Evolutionary conservation across 2,888 invertebrate species (phyloP), one percentile per base, ranked within the genome.

Genomic region (Macrostomum cliftonense): DNA sequence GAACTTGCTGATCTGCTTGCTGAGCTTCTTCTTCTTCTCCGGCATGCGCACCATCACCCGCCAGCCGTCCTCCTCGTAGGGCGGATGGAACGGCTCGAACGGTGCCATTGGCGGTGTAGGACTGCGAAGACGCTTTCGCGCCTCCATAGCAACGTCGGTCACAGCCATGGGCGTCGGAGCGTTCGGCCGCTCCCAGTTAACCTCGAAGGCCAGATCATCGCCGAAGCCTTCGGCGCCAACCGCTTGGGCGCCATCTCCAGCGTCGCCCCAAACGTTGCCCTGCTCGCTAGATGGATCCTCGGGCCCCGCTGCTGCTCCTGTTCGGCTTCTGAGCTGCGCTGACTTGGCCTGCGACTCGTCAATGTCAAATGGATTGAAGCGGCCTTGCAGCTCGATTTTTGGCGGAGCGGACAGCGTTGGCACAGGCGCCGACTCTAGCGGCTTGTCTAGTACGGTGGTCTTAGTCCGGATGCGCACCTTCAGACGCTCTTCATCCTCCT

Each of bases 391-490:
- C 9, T 28, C 46, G 37, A 28, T 44, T 45, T 36, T 36, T 12
- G 47, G 42, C n/a, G 47, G 47, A 14, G 42, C 39, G n/a, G 46
- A 36, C 14, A 42, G 42, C 13, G 46, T 19, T 42, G 74, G 71
- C 44, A 74, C 73, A 39, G 49, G 51, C 37, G 54, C 55, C 46
- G 16, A 53, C 45, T 46, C 49, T 39, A 45, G 58, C 54, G 63
- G 63, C 52, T 70, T 71, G 59, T 74, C 73, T 54, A 47, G 19
- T 11, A 47, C 37, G 9, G 36, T 47, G n/a, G 42, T 47, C 36
- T 46, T 47, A 11, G 47, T 39, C 13, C 67, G 64, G 56, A 74
- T 73, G 53, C 72, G 72, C 50, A 73, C 72, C 68, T 74, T 61
- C 38, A 54, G 56, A 43, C 40, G 39, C 43, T 49, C 50, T 16